Base-by-base conservation (phyloP, 2,797 vertebrate species). In the Sciaenops ocellatus region DNA sequence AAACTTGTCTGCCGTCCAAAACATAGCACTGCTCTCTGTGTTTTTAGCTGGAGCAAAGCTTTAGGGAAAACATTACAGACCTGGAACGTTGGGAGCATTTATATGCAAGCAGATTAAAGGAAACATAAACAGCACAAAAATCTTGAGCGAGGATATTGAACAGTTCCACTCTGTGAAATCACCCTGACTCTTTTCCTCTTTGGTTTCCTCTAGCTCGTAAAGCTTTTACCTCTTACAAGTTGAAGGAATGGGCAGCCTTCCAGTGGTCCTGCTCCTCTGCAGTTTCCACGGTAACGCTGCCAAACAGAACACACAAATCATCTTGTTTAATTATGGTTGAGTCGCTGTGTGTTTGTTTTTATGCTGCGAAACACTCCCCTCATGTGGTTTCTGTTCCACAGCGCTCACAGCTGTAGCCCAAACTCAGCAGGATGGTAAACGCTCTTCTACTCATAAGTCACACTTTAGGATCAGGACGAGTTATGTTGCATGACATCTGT, bases 251-350 rank as follows among this genome's bases (percentile, higher is more conserved):
- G 95, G 92, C 91, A 79, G 84, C 78, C 86, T 95, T 90, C 92
- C 94, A 93, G 88, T 93, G 87, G 88, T 92, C 85, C 92, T 95
- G 89, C 93, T 96, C 86, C 93, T 96, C 88, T 96, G 94, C 91
- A 90, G 94, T 96, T 90, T 96, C 94, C 94, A 94, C 77, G 95
- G 96, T 96, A 96, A 95, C 69, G 48, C 85, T 84, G 89, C 90
- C 90, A 94, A 94, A 94, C 91, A 92, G 87, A 90, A 94, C 91
- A 94, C 93, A 94, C 90, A 94, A 94, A 92, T 93, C 91, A 90
- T 90, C 82, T 51, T 70, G 84, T 93, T 94, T 93, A 93, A 94
- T 94, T 89, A 90, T 16, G 87, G 70, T 88, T 82, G 85, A 92
- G 90, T 87, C 69, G 80, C 82, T 57, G 73, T 42, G 82, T 93